Base-by-base conservation (phyloP, 2,888 invertebrate species). In the Ochropleura leucogaster region DNA sequence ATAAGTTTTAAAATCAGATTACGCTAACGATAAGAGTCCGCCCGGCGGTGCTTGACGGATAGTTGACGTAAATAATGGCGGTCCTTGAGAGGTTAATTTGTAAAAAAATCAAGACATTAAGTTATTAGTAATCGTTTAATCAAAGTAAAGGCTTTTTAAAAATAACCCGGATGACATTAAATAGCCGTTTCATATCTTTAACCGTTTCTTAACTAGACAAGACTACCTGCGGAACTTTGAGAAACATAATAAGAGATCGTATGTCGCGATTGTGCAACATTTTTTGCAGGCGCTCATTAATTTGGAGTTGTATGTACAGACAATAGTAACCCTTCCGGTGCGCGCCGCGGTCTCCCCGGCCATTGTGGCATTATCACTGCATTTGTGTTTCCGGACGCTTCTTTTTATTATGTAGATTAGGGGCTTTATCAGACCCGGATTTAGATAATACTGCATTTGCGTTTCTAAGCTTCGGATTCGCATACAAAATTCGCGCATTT, bases 381-480 rank as follows among this genome's bases (percentile, higher is more conserved):
- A 91, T 92, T 93, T 92, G 92, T 92, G 90, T 94, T 93, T 93
- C 95, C 94, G 93, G 93, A 85, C 90, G 92, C 94, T 89, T 95
- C 95, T 94, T 94, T 95, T 96, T 96, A 96, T 95, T 92, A 96
- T 96, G 96, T 90, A 96, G 94, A 96, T 96, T 94, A 95, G 90
- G 92, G 92, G 92, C 89, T 94, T 93, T 93, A 94, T 94, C 93
- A 91, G 91, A 82, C 89, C 89, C 85, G 93, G 93, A 92, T 94
- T 94, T 92, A 93, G 93, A 93, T 92, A 92, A 90, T 89, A 87
- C 87, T 83, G 86, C 87, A 88, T 86, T 87, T 85, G 86, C 84
- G 74, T 85, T 89, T 85, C 85, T 88, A 88, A 88, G 85, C 85
- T 86, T 87, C 79, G 86, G 81, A 87, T 88, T 88, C 86, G 82